Base-by-base conservation (phyloP, 1,140 invertebrate genomes). In the Bemisia tabaci region DNA sequence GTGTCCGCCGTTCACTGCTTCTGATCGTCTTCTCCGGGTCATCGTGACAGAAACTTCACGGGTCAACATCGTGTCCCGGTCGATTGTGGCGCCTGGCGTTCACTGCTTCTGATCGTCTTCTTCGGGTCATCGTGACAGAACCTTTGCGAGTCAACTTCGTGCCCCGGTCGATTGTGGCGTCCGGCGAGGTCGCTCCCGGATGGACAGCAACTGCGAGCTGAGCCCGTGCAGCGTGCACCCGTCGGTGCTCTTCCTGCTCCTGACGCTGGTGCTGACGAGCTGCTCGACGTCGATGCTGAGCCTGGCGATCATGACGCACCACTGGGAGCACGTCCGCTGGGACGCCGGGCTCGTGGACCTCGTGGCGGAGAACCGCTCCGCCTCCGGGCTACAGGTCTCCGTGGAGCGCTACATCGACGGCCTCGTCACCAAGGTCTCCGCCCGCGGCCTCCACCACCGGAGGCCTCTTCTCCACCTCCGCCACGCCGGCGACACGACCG, bases 251-350 rank as follows among this genome's bases (percentile, higher is more conserved):
- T 67, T 73, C 12, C 66, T 74, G 0, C 68, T 75, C 65, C 74
- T 77, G 21, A 82, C 82, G 0, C 69, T 83, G 39, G 67, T 80
- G 5, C 65, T 85, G 69, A 85, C 84, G 12, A 79, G 79, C 1
- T 79, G 81, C 65, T 85, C 87, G 1, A 90, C 88, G n/a, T 84
- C 83, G 9, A 85, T 91, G 82, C 77, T 93, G 22, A 90, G 87
- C 70, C 83, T 83, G 1, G 87, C 89, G 39, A 89, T 92, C 70
- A 88, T 91, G 84, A 90, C 89, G 24, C 88, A 91, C 72, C 87
- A 91, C 73, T 92, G 90, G 90, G 90, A 93, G 75, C 83, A 88
- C 72, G 84, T 92, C 33, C 81, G 79, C 27, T 92, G 90, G 88
- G 84, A 91, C 74, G 81, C 59, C 59, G 33, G 59, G 22, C 17